Base-by-base conservation (phyloP, 2,888 invertebrate genomes). In the Conops quadrifasciatus region DNA sequence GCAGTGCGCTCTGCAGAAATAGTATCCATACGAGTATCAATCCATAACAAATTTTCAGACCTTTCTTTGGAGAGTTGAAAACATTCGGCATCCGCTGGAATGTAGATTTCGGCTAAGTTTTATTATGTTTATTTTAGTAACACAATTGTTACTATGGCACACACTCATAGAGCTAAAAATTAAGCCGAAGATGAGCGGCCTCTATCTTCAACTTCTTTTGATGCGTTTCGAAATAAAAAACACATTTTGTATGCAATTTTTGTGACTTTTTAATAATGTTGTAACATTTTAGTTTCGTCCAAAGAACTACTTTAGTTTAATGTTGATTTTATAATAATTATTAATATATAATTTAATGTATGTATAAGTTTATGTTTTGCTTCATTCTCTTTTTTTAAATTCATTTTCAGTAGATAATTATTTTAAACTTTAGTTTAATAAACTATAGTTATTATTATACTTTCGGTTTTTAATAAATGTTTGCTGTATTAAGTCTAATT, bases 211-310 rank as follows among this genome's bases (percentile, higher is more conserved):
- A n/a, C n/a, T n/a, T n/a, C n/a, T n/a, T n/a, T n/a, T n/a, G n/a
- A n/a, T n/a, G 1, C 19, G 3, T n/a, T 2, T n/a, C 19, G 36
- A 36, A 19, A 68, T 71, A 72, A 68, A 47, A 74, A 71, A 73
- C 70, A 47, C 62, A 26, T 51, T 73, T 73, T 67, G 43, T 70
- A 68, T 70, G 36, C 71, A 71, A 71, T 76, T 75, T 72, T 69
- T 72, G 67, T 75, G 66, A 30, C 73, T 82, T 84, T 82, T 82
- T 83, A 79, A 82, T 84, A 84, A 85, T 85, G 84, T 84, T 85
- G 81, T 85, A 84, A 84, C 84, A 84, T 83, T 83, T 85, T 82
- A 83, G 82, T 84, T 82, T 84, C 82, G 85, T 85, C 85, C 86
- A 85, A 86, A 85, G 85, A 86, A 85, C 86, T 84, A 58, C 58